Evolutionary conservation across 2,113 vertebrate species (phyloP).

Genomic region (Sialia sialis): DNA sequence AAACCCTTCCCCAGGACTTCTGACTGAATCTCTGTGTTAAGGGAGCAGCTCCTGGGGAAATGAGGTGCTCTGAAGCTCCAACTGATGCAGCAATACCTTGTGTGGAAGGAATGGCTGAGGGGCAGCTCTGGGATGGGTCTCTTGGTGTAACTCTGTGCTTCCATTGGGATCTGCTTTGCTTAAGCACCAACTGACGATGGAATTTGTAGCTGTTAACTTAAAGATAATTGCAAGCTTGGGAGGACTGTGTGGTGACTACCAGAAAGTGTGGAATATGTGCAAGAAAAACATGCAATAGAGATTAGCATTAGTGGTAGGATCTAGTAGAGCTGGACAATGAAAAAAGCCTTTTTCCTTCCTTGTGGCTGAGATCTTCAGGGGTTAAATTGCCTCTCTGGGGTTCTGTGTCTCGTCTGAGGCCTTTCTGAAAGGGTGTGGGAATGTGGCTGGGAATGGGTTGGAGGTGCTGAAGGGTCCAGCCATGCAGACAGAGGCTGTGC

Average conservation of each 20-base stretch:
- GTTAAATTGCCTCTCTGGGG: background rate
- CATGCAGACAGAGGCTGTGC: background rate
- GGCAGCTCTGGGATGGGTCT: background rate
- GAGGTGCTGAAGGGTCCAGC: background rate
- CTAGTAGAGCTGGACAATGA: background rate
- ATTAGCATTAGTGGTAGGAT: background rate
- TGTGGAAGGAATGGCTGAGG: background rate
- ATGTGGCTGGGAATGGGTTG: background rate
- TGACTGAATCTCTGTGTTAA: background rate
- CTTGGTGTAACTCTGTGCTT: accelerated
- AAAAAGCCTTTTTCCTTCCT: background rate
- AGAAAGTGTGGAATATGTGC: background rate
- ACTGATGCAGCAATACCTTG: accelerated
- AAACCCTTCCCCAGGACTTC: background rate
- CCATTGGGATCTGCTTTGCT: conserved; percentile 2
- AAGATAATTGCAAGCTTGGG: conserved; percentile 29
- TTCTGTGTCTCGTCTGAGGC: background rate
- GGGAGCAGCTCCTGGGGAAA: background rate
- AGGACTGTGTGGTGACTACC: conserved; percentile 21
- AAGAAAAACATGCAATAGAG: background rate
- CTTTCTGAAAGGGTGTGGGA: accelerated
- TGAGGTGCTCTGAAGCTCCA: background rate
- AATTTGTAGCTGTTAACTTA: conserved; percentile 1
- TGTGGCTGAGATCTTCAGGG: background rate
- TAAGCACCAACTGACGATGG: background rate